phyloP scores from a whole-genome alignment of 1,140 invertebrate species.

The Thereuonema tuberculata region DNA sequence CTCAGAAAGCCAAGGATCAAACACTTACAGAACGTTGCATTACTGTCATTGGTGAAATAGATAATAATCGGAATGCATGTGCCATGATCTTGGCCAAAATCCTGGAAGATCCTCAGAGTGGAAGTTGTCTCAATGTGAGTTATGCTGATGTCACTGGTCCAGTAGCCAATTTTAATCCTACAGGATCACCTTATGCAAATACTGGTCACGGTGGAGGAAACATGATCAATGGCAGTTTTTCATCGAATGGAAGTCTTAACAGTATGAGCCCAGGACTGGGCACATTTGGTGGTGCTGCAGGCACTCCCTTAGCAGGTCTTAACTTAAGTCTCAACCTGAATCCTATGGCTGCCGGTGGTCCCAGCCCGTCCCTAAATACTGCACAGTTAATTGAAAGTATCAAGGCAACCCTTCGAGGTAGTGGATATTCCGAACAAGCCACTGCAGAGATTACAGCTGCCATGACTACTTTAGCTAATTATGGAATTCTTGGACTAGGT shows the following conservation, averaged over 20 bases:
- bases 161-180: constrained; percentile 91
- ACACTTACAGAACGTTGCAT: constrained; percentile 92
- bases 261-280: constrained; percentile 21
- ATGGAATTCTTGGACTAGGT: constrained; percentile 83
- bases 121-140: constrained; percentile 86
- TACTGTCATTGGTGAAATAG: constrained; percentile 71
- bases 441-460: constrained; percentile 78
- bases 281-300: constrained; percentile 14
- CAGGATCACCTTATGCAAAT: constrained; percentile 83
- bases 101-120: constrained; percentile 92
- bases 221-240: constrained; percentile 24
- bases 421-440: constrained; percentile 75
- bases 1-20: constrained; percentile 94
- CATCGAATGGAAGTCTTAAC: constrained; percentile 23
- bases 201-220: constrained; percentile 23
- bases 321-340: constrained; percentile 67
- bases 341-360: constrained; percentile 51
- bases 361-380: constrained; percentile 43
- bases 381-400: constrained; percentile 68
- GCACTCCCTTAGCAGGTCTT: constrained; percentile 31
- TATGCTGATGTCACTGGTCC: constrained; percentile 90
- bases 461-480: constrained; percentile 81
- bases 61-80: constrained; percentile 50
- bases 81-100: constrained; percentile 86
- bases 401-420: constrained; percentile 63